Evolutionary conservation across 2,888 invertebrate genomes (phyloP), one percentile per base, ranked within the genome.

Genomic region (Drosophila histrio): DNA sequence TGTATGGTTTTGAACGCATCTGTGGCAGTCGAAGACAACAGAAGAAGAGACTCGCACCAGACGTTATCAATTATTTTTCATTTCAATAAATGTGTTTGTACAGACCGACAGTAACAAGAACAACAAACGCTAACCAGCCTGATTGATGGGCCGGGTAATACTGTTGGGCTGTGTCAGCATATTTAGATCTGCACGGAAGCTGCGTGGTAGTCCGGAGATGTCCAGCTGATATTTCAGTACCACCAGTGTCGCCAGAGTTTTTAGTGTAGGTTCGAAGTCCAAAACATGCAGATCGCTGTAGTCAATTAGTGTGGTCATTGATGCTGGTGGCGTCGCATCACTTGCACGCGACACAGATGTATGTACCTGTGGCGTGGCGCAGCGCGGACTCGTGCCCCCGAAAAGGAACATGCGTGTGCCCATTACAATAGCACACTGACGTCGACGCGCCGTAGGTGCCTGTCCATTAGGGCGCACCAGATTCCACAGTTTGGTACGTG

Each of bases 351-450:
- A 21, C 9, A 9, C 0, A 1, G 21, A 9, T 0, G 56, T 15
- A 3, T 34, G 19, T 0, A 28, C n/a, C 8, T 9, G 54, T 1
- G 52, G 13, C 8, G 38, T 1, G 9, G 60, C 6, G 19, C 58
- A 50, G n/a, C 72, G 61, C 88, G 91, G 96, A 96, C 97, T 97
- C 57, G 97, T 97, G 38, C 98, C 98, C 44, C 98, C 98, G 93
- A 98, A 98, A 58, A 98, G 92, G 91, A 94, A 97, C 78, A 97
- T 94, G 88, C 94, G 93, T 75, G 95, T 93, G 11, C 93, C 94
- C 79, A 95, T 94, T 44, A 96, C 92, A 85, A 97, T 93, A 89
- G 97, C 97, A 50, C 96, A 96, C 91, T 98, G 98, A 46, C 96
- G 92, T 76, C 96, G 92, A 44, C 96, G 92, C 60, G 94, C 93